phyloP scores from a whole-genome alignment of 2,888 invertebrate species.

The Plemyria rubiginata region DNA sequence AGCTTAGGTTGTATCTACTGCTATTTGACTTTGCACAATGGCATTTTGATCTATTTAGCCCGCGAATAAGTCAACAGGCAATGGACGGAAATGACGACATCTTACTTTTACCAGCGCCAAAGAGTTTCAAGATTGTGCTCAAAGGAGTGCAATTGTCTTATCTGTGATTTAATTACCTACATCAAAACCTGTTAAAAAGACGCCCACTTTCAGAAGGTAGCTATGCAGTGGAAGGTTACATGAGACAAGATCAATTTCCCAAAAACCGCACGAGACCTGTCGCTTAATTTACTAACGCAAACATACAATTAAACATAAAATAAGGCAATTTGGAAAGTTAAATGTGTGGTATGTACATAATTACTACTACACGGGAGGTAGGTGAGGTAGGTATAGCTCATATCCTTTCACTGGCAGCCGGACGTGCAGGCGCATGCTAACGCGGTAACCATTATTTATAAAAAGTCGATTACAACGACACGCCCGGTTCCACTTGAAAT shows the following conservation, averaged over 20 bases:
- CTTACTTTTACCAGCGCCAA: constrained; percentile 5
- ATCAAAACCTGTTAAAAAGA: constrained; percentile 21
- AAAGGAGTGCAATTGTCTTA: constrained; percentile 24
- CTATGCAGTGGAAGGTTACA: constrained; percentile 12
- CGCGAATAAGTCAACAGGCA: not conserved
- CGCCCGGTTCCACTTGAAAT: constrained; percentile 2
- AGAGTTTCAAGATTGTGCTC: constrained; percentile 10
- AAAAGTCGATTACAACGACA: constrained; percentile 30
- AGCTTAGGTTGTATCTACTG: constrained; percentile 25
- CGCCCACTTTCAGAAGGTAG: constrained; percentile 2
- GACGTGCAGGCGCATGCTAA: constrained; percentile 30
- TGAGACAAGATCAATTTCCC: constrained; percentile 25
- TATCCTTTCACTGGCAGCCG: constrained; percentile 40
- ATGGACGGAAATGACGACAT: not conserved
- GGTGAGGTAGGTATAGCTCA: constrained; percentile 14
- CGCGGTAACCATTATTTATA: constrained; percentile 35
- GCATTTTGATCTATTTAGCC: not conserved
- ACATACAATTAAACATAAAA: constrained; percentile 38
- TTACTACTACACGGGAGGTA: constrained; percentile 22
- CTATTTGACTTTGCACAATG: too few species aligned
- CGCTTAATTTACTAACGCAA: constrained; percentile 26
- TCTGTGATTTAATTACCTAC: constrained; percentile 17
- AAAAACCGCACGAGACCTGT: constrained; percentile 25
- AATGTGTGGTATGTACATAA: constrained; percentile 32
- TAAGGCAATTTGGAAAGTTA: constrained; percentile 41